Evolutionary conservation across 1,140 invertebrate genomes (phyloP), one percentile per base, ranked within the genome.

Genomic region (Euwallacea fornicatus): DNA sequence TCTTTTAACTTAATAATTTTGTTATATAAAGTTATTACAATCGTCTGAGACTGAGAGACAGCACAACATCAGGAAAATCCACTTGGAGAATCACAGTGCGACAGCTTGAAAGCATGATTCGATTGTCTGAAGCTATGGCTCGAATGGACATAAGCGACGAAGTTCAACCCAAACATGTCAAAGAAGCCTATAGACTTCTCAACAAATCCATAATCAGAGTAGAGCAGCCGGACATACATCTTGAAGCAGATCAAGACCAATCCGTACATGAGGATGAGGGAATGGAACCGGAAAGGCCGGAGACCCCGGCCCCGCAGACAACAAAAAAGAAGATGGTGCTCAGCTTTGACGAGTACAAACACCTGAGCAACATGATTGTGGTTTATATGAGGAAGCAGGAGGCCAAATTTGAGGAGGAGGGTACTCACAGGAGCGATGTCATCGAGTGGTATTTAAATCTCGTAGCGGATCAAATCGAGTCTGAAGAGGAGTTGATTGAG

Each of bases 141-240:
- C 91, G 97, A 81, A 89, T 99, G 84, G 91, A 98, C 82, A 99
- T 97, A 82, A 89, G 88, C 69, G 94, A 97, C 73, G 89, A 93
- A 80, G 96, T 98, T 10, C 86, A 88, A 7, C 84, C 89, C 0
- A 90, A 90, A 41, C 97, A 99, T 81, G 97, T 99, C 0, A 91
- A 91, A 78, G 97, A 99, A 86, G 97, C 98, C 0, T 94, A 89
- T 81, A 88, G 95, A 64, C 85, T 99, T 53, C 83, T 99, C n/a
- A 98, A 97, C 80, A 98, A 99, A 80, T 99, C 97, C 6, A 99
- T 99, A 73, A 96, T 99, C 63, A 88, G 96, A 50, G 96, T 99
- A 6, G 97, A 99, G 81, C 96, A 98, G 76, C 96, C 97, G 0
- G 98, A 99, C 81, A 94, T 99, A 60, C 91, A 97, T 80, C 84